Evolutionary conservation across 1,140 invertebrate genomes (phyloP), one percentile per base, ranked within the genome.

Genomic region (Drosophila eugracilis): DNA sequence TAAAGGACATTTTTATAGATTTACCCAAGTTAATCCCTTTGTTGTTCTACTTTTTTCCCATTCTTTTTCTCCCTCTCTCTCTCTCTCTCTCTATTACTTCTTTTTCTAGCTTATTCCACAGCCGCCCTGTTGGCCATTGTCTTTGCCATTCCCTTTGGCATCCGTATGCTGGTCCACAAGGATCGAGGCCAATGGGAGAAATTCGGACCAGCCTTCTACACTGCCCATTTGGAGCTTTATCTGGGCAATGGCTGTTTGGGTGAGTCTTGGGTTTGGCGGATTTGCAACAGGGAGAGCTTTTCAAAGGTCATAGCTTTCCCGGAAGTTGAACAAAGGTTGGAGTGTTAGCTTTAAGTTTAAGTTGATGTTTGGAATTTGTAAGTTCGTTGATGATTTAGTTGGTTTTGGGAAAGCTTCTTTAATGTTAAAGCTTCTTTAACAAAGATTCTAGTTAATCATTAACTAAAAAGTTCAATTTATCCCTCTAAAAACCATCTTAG

Each of bases 171-270:
- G 36, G 92, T 95, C 19, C 94, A 95, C 76, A 92, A 94, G 66
- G 94, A 95, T 77, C 92, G 93, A 7, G 95, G 94, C 12, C 92
- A 93, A 49, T 95, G 94, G 94, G 93, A 92, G 42, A 93, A 93
- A 65, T 94, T 94, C 76, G 80, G 92, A 0, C 94, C 95, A 57
- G 95, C 95, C 7, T 94, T 95, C 80, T 96, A 96, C 77, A 95
- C 96, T 73, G 94, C 95, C 2, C 94, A 96, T 72, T 91, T 96
- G 54, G 95, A 96, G 86, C 93, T 96, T 32, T 95, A 95, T 69
- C 92, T 96, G 6, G 95, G 95, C 5, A 96, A 96, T 71, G 95
- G 94, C 17, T 96, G 95, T 77, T 92, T 96, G 42, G 94, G 94
- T 95, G 92, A 92, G 91, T 84, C 22, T n/a, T 6, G 14, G 42